Evolutionary conservation across 2,888 invertebrate genomes (phyloP), one percentile per base, ranked within the genome.

Genomic region (Ornithoptera alexandrae): DNA sequence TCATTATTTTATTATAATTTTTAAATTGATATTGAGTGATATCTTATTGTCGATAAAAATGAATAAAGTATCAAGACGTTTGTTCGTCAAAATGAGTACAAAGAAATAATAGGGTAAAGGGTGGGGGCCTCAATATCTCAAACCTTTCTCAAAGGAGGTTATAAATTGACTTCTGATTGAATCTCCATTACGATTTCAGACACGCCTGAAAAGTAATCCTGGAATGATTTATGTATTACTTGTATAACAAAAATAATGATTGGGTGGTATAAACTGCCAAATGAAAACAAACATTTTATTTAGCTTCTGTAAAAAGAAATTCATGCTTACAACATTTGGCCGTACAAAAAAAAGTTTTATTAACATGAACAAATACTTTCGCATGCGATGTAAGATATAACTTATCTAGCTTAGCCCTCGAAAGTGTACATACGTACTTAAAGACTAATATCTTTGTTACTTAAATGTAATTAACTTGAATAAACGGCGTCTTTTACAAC

Each of bases 151-250:
- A 61, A 67, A 67, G 39, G 58, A 59, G 36, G 22, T 53, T 53
- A 56, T 56, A 56, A 62, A 67, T 67, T 67, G 56, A 56, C 61
- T 62, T 62, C 56, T 56, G 61, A 60, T 61, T 17, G 50, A 60
- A 30, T 53, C 50, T 18, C 15, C 36, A 53, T 60, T 36, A 60
- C 15, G 24, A 42, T 30, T 15, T 8, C 57, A n/a, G 36, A 46
- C 22, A 62, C 42, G 42, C 39, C 22, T 39, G 20, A 8, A 42
- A 58, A 53, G 6, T 53, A n/a, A 53, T n/a, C n/a, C 18, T n/a
- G n/a, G 18, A 7, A 53, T 53, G n/a, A n/a, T 53, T 53, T 53
- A n/a, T 53, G n/a, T 53, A 53, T 53, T n/a, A 53, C 15, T 5
- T 46, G 10, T 46, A 46, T 46, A 46, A 46, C 18, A 53, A 18